A percentile compares a stretch with the other conserved stretches of the same genome.
phyloP scores from a whole-genome alignment of 2,113 vertebrate genomes.

The Apodemus sylvaticus region DNA sequence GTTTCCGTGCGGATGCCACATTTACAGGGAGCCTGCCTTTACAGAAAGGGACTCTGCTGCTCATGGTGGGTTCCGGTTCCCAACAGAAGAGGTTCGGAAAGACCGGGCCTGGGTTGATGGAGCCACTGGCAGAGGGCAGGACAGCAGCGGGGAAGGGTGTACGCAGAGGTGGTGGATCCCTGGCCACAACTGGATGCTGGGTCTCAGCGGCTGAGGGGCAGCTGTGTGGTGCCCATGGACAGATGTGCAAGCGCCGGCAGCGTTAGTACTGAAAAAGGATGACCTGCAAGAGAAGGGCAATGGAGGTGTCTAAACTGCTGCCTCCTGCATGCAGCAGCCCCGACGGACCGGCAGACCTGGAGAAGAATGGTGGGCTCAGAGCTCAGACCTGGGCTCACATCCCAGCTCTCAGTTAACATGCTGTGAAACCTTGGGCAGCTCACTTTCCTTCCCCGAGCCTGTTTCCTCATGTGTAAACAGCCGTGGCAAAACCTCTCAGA shows the following conservation, averaged over 20 bases:
- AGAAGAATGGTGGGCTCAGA: neutral
- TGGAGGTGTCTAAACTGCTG: slow-evolving; percentile 54
- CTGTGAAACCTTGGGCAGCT: slow-evolving; percentile 31
- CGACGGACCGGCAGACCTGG: neutral
- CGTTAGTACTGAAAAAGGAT: slow-evolving; percentile 96
- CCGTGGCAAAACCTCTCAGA: slow-evolving; percentile 1
- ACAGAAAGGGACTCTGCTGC: slow-evolving; percentile 55
- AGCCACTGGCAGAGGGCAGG: slow-evolving; percentile 65
- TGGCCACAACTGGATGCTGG: slow-evolving; percentile 64
- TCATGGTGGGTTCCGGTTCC: slow-evolving; percentile 71
- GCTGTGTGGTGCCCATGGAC: slow-evolving; percentile 89
- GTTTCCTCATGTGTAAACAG: slow-evolving; percentile 51
- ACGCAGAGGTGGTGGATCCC: slow-evolving; percentile 68
- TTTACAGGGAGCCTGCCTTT: slow-evolving; percentile 66
- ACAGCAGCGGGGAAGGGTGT: slow-evolving; percentile 54
- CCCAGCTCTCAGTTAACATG: slow-evolving; percentile 10
- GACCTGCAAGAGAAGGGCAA: slow-evolving; percentile 87
- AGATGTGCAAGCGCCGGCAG: slow-evolving; percentile 88
- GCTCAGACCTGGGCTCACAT: slow-evolving; percentile 11
- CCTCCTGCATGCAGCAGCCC: neutral
- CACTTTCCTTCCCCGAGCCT: slow-evolving; percentile 56
- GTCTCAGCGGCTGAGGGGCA: slow-evolving; percentile 91
- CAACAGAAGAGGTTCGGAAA: slow-evolving; percentile 70
- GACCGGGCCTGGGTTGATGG: slow-evolving; percentile 43
- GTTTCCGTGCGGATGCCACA: slow-evolving; percentile 70